Percentiles rank a stretch among this genome's conserved stretches.
Conservation (phyloP, 2,797 vertebrate species). For the Rhabdomys pumilio region DNA sequence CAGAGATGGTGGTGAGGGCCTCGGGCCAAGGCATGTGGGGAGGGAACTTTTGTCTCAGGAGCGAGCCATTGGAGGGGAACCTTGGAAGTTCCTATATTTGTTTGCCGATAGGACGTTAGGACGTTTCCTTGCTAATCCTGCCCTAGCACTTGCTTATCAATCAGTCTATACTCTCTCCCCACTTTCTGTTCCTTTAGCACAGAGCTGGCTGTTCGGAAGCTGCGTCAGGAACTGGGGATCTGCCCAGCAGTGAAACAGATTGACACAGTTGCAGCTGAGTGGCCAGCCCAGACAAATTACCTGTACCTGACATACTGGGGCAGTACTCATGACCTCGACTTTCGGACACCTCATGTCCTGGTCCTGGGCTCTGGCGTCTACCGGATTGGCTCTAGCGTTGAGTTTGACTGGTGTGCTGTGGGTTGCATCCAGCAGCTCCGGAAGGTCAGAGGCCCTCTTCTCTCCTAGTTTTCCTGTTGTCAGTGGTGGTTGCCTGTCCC, state of each 20-base stretch:
- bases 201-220: conserved; percentile 96
- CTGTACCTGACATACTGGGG: conserved; percentile 98
- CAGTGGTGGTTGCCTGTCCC: not conserved
- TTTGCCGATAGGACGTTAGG: not conserved
- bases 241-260: conserved; percentile 98
- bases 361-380: conserved; percentile 98
- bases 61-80: not conserved
- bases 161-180: not conserved
- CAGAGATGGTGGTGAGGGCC: not conserved
- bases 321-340: conserved; percentile 93
- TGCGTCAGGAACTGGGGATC: conserved; percentile 95
- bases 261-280: conserved; percentile 98
- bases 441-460: conserved; percentile 88
- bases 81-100: not conserved
- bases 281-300: conserved; percentile 98
- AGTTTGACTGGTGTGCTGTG: conserved; percentile 99
- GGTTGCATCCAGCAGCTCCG: conserved; percentile 98
- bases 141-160: not conserved
- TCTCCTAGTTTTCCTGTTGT: not conserved
- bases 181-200: conserved; percentile 90
- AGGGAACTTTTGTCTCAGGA: not conserved
- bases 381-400: conserved; percentile 98
- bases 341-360: conserved; percentile 94
- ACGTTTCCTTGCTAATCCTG: not conserved
- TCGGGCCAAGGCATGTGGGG: not conserved